Conservation (phyloP, 2,797 vertebrate genomes). For the Dallia pectoralis region DNA sequence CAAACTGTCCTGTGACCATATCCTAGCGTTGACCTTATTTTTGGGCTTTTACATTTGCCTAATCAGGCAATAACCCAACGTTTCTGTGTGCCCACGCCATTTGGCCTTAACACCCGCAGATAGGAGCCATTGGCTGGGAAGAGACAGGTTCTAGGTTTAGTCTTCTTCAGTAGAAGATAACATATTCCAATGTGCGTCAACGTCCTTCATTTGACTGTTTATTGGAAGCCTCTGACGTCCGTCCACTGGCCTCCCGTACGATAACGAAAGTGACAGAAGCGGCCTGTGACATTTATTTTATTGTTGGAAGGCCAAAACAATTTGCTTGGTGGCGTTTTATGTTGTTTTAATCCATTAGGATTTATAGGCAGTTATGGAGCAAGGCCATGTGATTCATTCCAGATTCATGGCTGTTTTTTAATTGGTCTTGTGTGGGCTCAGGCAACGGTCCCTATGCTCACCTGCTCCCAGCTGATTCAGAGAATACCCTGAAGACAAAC, state of each 20-base stretch:
- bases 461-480: neutral
- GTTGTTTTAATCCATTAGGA: conserved; percentile 54
- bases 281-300: conserved; percentile 65
- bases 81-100: conserved; percentile 53
- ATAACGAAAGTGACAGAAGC: conserved; percentile 51
- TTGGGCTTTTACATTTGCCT: conserved; percentile 44
- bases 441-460: neutral
- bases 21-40: conserved; percentile 37
- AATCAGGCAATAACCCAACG: conserved; percentile 51
- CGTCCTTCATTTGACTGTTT: conserved; percentile 55
- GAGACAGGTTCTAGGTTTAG: conserved; percentile 20
- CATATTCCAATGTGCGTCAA: conserved; percentile 36
- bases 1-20: conserved; percentile 51
- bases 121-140: conserved; percentile 6
- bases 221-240: conserved; percentile 49
- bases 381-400: conserved; percentile 14
- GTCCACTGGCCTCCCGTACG: conserved; percentile 36
- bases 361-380: conserved; percentile 56
- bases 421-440: neutral
- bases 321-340: conserved; percentile 53
- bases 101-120: conserved; percentile 14
- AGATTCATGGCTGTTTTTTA: conserved; percentile 4
- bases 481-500: neutral
- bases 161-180: conserved; percentile 37
- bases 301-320: conserved; percentile 47